Base-by-base conservation (phyloP, 2,888 invertebrate species). In the Seladonia tumulorum region DNA sequence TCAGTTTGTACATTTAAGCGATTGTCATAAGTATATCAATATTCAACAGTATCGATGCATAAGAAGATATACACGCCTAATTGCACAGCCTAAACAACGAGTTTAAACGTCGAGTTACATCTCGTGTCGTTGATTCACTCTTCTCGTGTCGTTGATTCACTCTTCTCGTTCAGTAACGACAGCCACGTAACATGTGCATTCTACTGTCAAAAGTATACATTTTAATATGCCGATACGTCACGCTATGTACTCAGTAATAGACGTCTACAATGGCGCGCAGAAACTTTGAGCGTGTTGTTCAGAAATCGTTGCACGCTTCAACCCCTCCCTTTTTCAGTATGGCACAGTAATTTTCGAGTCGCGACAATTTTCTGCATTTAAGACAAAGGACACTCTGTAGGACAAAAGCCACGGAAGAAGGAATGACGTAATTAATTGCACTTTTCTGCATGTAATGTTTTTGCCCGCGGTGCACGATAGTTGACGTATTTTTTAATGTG, bases 281-380 rank as follows among this genome's bases (percentile, higher is more conserved):
- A 49, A 73, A 73, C 22, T 49, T 35, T 22, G 35, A 73, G 35
- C 49, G 73, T 73, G 73, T 35, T 49, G 5, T 73, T 7, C 35
- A 18, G 22, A 12, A 73, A 35, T 49, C 14, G 35, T 73, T 39
- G n/a, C 22, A 35, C 53, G 14, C 73, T 35, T 49, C 35, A 22
- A 12, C 35, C 49, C 22, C 35, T 35, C 49, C 35, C 0, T 73
- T n/a, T 49, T 53, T 35, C 35, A 14, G 1, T 2, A 22, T 35
- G 29, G 53, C 35, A 35, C 35, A 12, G 49, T 22, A 73, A n/a
- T 73, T 73, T 73, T 47, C 35, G 12, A 5, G 35, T n/a, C 22
- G 35, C 5, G 35, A 53, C 49, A 22, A 49, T 29, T 53, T 49
- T 35, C 73, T 22, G 14, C 22, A 73, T 22, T n/a, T 39, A n/a